Base-by-base conservation (phyloP, 1,140 invertebrate species). In the Samia ricini region DNA sequence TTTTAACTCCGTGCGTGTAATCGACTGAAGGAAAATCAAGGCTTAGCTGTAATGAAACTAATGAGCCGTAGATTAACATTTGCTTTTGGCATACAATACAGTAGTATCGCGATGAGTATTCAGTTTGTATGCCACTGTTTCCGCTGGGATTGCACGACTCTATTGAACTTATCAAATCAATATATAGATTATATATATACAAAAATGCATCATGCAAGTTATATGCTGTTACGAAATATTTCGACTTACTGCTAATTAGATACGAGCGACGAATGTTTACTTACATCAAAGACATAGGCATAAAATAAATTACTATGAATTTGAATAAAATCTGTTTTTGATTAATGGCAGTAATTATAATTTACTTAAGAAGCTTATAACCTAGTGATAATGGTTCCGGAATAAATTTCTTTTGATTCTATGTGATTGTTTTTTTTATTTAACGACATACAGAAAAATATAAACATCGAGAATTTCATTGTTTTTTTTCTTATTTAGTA, bases 11-110 rank as follows among this genome's bases (percentile, higher is more conserved):
- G 66, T 56, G 74, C 66, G 65, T 66, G 73, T 78, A 78, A 77
- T 76, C 77, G 74, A 89, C 83, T 89, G 80, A 83, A 77, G 78
- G 77, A 84, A 79, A 87, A 87, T 74, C 80, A 75, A 80, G 71
- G 77, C 70, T 76, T 79, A 76, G 72, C 77, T 76, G 76, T 78
- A 83, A 83, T 76, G 76, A 77, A 86, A 77, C 79, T 86, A 85
- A 78, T 79, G 71, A 77, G 74, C 60, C 68, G 68, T 68, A 76
- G 83, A 89, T 89, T 89, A 86, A 81, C 85, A 89, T 89, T 87
- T 83, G 78, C 76, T 85, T 89, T 87, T 87, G 84, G 86, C 77
- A 69, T 57, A 69, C 74, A 72, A 76, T 73, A 72, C 74, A 72
- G 68, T 77, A 76, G 71, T 72, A 76, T 70, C 64, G 66, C 68